A percentile compares a stretch with the other conserved stretches of the same genome.
phyloP scores from a whole-genome alignment of 1,140 invertebrate genomes.

The Carcinoscorpius rotundicauda region DNA sequence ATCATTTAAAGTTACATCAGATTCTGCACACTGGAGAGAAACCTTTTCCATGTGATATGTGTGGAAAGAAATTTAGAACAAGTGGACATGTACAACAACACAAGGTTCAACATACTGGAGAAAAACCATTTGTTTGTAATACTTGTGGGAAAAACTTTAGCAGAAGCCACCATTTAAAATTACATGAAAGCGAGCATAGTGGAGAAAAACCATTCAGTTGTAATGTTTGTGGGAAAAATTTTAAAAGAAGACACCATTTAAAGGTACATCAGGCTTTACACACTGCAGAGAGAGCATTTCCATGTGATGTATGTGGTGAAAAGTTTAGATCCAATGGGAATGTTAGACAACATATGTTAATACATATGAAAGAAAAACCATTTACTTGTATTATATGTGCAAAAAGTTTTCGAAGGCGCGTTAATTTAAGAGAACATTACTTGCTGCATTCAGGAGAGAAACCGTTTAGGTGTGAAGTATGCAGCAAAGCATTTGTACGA shows the following conservation, averaged over 20 bases:
- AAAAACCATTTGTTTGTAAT: constrained; percentile 33
- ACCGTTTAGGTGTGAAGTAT: no score
- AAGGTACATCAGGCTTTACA: no score
- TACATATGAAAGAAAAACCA: no score
- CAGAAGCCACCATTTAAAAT: neutral
- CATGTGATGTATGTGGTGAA: no score
- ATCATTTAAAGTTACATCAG: constrained; percentile 10
- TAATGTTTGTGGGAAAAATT: constrained; percentile 12
- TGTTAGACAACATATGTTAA: no score
- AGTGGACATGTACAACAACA: constrained; percentile 35
- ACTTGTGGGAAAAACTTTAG: constrained; percentile 26
- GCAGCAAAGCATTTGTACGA: no score
- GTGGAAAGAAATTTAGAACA: constrained; percentile 39
- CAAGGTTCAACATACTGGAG: constrained; percentile 34
- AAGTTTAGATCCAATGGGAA: no score
- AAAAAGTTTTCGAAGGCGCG: no score
- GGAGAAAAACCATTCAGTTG: constrained; percentile 10
- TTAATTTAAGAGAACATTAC: no score
- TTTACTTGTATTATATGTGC: no score
- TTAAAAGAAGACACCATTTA: constrained; percentile 1
- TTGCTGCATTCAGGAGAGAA: no score
- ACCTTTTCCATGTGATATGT: constrained; percentile 41
- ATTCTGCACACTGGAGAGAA: constrained; percentile 28
- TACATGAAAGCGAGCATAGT: constrained; percentile 15
- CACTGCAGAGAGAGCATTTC: no score